Conservation (phyloP, 2,888 invertebrate species). For the Drosophila birchii region DNA sequence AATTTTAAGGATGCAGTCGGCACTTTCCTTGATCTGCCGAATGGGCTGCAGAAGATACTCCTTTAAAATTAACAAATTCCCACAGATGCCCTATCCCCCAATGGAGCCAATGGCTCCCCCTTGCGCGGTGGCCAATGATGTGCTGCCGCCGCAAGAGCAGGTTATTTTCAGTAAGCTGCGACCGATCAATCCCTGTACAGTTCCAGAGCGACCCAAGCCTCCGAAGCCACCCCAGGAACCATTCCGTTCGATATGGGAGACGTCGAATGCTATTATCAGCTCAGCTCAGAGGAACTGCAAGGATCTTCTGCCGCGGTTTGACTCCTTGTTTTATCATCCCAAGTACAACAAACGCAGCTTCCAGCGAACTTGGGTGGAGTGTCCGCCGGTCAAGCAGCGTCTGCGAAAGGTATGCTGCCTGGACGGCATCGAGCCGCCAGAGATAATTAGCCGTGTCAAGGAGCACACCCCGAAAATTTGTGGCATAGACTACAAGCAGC, state of each 20-base stretch:
- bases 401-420: constrained; percentile 60
- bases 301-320: constrained; percentile 58
- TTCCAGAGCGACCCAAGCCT: not conserved
- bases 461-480: constrained; percentile 29
- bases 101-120: not conserved
- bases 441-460: constrained; percentile 46
- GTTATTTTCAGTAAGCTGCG: constrained; percentile 10
- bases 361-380: constrained; percentile 78
- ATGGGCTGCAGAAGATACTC: not conserved
- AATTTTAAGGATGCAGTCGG: constrained; percentile 14
- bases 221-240: constrained; percentile 4
- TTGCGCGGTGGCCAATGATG: not conserved
- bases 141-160: not conserved
- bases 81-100: constrained; percentile 17
- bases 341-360: constrained; percentile 47
- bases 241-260: constrained; percentile 65
- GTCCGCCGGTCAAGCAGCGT: constrained; percentile 46
- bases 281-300: constrained; percentile 42
- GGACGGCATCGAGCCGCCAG: constrained; percentile 53
- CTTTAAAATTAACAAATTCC: not conserved
- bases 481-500: constrained; percentile 30
- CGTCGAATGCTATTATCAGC: not conserved
- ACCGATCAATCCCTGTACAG: constrained; percentile 16
- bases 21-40: not conserved
- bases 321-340: constrained; percentile 56